These are phyloP conservation scores for Trissolcus brochymenae DNA, from an alignment of 2,888 invertebrate genomes.

Conservation along the genomic window DNA sequence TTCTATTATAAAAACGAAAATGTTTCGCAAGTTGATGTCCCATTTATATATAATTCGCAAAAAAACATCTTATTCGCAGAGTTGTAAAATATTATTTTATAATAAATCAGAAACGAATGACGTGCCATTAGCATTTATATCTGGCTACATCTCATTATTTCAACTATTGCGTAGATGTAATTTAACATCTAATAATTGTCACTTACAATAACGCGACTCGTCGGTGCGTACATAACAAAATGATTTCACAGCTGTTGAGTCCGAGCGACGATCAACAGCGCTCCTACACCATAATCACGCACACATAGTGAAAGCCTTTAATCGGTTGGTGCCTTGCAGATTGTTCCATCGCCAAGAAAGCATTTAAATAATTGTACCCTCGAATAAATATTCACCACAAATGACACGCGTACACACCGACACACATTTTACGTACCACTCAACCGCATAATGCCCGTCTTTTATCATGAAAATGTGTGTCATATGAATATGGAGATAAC, in stretches of 20 bases:
- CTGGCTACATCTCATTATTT: no score
- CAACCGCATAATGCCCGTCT: slow-evolving; percentile 47
- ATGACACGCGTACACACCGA: slow-evolving; percentile 32
- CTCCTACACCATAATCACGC: slow-evolving; percentile 9
- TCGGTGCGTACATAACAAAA: slow-evolving; percentile 9
- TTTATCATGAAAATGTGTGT: slow-evolving; percentile 55
- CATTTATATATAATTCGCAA: no score
- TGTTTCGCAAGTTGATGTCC: no score
- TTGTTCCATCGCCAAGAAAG: slow-evolving; percentile 21
- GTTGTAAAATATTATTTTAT: no score
- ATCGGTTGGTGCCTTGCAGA: slow-evolving; percentile 5
- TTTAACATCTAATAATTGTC: slow-evolving; percentile 18
- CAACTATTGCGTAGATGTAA: not conserved
- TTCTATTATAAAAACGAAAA: no score
- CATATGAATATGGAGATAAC: slow-evolving; percentile 59
- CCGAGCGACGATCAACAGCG: slow-evolving; percentile 15
- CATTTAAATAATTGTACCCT: slow-evolving; percentile 35
- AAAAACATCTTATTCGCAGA: no score
- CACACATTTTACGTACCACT: slow-evolving; percentile 34
- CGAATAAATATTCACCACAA: slow-evolving; percentile 41
- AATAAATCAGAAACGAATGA: no score
- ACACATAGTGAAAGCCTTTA: slow-evolving; percentile 18
- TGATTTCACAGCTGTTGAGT: slow-evolving; percentile 23
- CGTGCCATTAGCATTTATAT: no score
- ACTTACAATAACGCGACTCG: slow-evolving; percentile 14